phyloP scores from a whole-genome alignment of 2,797 vertebrate genomes.

The Amblyopsis hoosieri region DNA sequence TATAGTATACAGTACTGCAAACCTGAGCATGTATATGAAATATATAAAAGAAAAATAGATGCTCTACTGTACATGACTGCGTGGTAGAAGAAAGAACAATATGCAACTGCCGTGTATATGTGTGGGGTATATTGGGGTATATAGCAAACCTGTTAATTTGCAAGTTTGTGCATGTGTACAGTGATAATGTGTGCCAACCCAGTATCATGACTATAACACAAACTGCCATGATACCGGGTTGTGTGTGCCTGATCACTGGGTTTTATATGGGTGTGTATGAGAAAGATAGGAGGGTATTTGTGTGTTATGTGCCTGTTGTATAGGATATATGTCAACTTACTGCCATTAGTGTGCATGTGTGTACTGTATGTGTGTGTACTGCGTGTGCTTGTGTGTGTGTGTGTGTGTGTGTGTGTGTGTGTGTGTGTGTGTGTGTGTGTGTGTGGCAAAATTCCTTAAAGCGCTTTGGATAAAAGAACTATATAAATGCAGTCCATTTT shows the following conservation, averaged over 20 bases:
- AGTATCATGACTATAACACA: too few relatives aligned
- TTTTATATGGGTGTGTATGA: not conserved
- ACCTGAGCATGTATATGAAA: constrained; percentile 1
- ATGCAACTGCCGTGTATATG: constrained; percentile 41
- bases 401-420: constrained; percentile 14
- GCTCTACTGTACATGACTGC: too few relatives aligned
- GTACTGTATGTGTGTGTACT: constrained; percentile 5
- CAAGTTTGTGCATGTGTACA: constrained; percentile 2
- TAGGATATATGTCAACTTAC: not conserved
- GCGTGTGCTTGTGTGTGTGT: constrained; percentile 1
- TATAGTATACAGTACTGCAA: too few relatives aligned
- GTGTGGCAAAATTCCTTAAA: too few relatives aligned
- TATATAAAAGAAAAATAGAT: constrained; percentile 16
- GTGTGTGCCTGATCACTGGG: too few relatives aligned
- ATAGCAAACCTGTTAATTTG: constrained; percentile 27
- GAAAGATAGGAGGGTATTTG: not conserved
- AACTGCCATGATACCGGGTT: too few relatives aligned
- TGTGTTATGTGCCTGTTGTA: not conserved
- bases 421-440: not conserved
- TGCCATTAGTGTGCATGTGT: not conserved
- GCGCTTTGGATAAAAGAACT: too few relatives aligned
- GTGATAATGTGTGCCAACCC: not conserved
- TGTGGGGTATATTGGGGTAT: constrained; percentile 14
- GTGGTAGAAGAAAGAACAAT: constrained; percentile 53
- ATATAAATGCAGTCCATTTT: too few relatives aligned